Percentiles rank a stretch among this genome's conserved stretches.
Conservation (phyloP, 2,797 vertebrate species). For the Rhincodon typus region DNA sequence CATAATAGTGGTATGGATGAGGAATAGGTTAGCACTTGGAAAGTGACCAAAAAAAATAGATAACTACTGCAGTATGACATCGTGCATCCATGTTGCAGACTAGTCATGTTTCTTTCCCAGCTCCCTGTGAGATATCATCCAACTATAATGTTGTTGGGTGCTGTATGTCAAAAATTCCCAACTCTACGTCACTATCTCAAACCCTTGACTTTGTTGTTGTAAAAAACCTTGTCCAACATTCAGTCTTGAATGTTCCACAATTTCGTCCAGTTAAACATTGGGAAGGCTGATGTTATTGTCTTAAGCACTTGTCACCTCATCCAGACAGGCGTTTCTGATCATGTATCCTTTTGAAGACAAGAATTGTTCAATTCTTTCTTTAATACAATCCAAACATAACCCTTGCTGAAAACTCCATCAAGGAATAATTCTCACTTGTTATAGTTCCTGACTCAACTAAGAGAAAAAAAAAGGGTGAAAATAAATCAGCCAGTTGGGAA, state of each 20-base stretch:
- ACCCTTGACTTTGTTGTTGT: neutral
- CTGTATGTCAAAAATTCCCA: neutral
- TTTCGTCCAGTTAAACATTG: neutral
- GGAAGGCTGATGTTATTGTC: neutral
- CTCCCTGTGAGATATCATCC: neutral
- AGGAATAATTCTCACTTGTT: no score
- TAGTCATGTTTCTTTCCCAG: neutral
- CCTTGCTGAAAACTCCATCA: no score
- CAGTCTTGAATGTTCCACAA: neutral
- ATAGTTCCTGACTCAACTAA: neutral
- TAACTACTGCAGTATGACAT: neutral
- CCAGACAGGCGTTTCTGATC: no score
- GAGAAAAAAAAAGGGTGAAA: neutral
- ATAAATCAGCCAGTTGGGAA: neutral
- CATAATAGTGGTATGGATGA: no score
- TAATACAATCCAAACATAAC: no score
- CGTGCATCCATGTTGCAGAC: neutral
- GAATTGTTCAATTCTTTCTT: no score
- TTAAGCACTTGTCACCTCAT: neutral
- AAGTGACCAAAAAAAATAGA: neutral
- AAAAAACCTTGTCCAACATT: neutral
- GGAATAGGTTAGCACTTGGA: neutral
- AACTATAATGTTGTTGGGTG: neutral
- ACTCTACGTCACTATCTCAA: neutral
- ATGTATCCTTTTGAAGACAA: no score